Evolutionary conservation across 2,113 vertebrate genomes (phyloP).

Genomic region (Toxotes chatareus): DNA sequence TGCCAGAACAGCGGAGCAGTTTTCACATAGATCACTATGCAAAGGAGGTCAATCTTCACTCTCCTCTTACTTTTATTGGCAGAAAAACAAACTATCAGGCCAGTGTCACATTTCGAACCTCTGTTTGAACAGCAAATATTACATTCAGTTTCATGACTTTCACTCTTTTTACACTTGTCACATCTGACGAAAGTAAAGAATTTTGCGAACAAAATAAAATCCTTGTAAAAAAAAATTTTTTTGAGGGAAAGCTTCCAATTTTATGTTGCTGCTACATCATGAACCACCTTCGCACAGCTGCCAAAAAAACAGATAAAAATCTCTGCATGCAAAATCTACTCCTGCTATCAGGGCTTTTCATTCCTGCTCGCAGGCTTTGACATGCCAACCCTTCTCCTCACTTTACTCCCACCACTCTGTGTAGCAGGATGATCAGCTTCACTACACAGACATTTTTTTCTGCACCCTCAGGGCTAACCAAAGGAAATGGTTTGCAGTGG

Average conservation of each 20-base stretch:
- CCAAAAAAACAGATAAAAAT: slow-evolving; percentile 65
- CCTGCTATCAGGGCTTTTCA: slow-evolving; percentile 54
- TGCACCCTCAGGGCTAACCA: slow-evolving; percentile 27
- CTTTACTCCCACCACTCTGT: slow-evolving; percentile 13
- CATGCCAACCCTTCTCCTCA: slow-evolving; percentile 27
- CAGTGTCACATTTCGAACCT: slow-evolving; percentile 67
- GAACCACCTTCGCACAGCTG: neutral
- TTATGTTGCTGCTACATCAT: neutral
- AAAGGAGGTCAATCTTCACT: slow-evolving; percentile 37
- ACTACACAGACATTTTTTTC: slow-evolving; percentile 2
- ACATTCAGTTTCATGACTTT: slow-evolving; percentile 34
- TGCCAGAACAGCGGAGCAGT: neutral
- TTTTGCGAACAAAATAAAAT: neutral
- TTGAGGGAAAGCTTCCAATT: neutral
- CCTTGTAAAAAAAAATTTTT: neutral
- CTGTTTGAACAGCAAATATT: slow-evolving; percentile 69
- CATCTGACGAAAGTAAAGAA: slow-evolving; percentile 4
- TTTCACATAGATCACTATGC: slow-evolving; percentile 1
- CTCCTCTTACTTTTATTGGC: slow-evolving; percentile 58
- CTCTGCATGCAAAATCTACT: slow-evolving; percentile 28
- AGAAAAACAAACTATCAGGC: slow-evolving; percentile 56
- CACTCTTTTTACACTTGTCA: slow-evolving; percentile 7
- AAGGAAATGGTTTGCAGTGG: slow-evolving; percentile 37
- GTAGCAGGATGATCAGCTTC: slow-evolving; percentile 35
- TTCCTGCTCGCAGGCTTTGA: slow-evolving; percentile 50